A percentile compares a stretch with the other conserved stretches of the same genome.
Conservation (phyloP, 2,113 vertebrate genomes). For the Chaenocephalus aceratus region DNA sequence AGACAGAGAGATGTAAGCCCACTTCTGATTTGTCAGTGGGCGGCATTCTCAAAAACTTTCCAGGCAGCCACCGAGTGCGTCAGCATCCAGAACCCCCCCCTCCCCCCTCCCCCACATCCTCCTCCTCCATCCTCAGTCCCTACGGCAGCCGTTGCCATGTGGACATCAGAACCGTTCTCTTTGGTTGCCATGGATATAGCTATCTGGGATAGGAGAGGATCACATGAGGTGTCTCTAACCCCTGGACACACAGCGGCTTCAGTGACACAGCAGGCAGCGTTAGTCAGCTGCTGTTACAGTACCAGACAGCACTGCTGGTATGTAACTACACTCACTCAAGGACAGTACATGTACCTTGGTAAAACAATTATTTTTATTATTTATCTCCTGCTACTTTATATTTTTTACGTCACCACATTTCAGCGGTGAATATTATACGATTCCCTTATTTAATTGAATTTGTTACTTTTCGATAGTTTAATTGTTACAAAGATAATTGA, state of each 20-base stretch:
- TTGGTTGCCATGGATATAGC: conserved; percentile 70
- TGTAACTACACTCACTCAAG: too few relatives aligned
- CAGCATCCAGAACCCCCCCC: conserved; percentile 54
- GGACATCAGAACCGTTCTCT: conserved; percentile 59
- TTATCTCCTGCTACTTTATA: too few relatives aligned
- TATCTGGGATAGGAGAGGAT: conserved; percentile 45
- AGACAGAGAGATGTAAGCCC: conserved; percentile 53
- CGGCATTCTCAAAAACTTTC: conserved; percentile 72
- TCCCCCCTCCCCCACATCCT: conserved; percentile 1
- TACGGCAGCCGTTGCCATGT: conserved; percentile 76
- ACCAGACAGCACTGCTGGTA: background rate
- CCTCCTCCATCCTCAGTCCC: conserved; percentile 53
- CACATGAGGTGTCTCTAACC: conserved; percentile 67
- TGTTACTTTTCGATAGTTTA: too few relatives aligned
- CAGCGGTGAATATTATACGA: too few relatives aligned
- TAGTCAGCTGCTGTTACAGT: conserved; percentile 48
- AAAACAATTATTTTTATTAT: too few relatives aligned
- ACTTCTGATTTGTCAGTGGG: conserved; percentile 71
- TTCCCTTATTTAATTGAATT: too few relatives aligned
- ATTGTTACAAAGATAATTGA: too few relatives aligned
- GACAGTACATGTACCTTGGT: too few relatives aligned
- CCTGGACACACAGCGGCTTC: conserved; percentile 42
- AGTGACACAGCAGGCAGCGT: conserved; percentile 54
- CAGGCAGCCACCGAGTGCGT: conserved; percentile 65
- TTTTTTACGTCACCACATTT: too few relatives aligned